These are phyloP conservation scores for Microctonus hyperodae DNA, from an alignment of 2,888 invertebrate species.

Conservation along the genomic window DNA sequence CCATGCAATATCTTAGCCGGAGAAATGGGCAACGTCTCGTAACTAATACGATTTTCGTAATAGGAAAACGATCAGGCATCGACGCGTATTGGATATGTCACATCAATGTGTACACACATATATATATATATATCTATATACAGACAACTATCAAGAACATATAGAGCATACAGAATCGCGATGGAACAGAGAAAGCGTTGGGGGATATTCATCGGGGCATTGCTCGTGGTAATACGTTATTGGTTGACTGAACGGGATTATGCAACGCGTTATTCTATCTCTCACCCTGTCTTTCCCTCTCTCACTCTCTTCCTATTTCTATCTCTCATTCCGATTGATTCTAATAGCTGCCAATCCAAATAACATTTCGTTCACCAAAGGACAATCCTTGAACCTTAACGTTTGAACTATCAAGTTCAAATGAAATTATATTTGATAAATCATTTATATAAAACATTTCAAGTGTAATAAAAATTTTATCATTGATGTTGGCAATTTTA, in stretches of 20 bases:
- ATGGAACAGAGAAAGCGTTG: background rate
- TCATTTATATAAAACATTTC: background rate
- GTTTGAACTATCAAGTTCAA: background rate
- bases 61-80: conserved; percentile 52
- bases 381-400: background rate
- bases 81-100: conserved; percentile 46
- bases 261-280: conserved; percentile 50
- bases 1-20: conserved; percentile 36
- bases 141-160: conserved; percentile 5
- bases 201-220: background rate
- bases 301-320: background rate
- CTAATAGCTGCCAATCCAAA: background rate
- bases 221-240: background rate
- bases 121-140: background rate
- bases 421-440: no score
- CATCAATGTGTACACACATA: conserved; percentile 16
- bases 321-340: background rate
- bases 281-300: conserved; percentile 16
- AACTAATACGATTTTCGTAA: conserved; percentile 59
- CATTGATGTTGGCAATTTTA: no score
- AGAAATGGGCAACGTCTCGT: conserved; percentile 38
- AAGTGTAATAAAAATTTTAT: background rate
- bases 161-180: conserved; percentile 35
- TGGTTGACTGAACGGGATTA: conserved; percentile 49
- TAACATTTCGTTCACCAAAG: background rate